Evolutionary conservation across 1,140 invertebrate species (phyloP), one percentile per base, ranked within the genome.

Genomic region (Marisa cornuarietis): DNA sequence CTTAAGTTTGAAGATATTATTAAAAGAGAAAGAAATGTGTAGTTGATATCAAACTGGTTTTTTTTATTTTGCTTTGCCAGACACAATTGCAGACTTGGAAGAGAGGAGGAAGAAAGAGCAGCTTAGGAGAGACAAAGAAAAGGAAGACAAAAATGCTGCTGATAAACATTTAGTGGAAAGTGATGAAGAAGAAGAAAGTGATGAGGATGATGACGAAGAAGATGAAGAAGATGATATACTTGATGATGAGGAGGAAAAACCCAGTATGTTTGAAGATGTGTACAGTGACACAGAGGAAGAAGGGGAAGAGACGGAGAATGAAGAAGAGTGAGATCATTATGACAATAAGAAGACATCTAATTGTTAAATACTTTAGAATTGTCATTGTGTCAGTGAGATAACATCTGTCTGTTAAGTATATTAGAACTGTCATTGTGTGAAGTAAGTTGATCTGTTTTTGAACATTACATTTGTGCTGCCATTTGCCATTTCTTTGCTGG

Each of bases 301-400:
- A 68, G 84, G 86, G 26, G 83, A 85, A 42, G 84, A 85, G 51
- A 79, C 79, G 14, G 80, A 22, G 79, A 71, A 86, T 16, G 85
- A 87, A 18, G 87, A 88, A 51, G 87, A 90, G 71, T 87, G 89
- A 76, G 88, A 91, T 80, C 90, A 88, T 79, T 14, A 58, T 58
- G 54, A 58, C 54, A 58, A 58, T 18, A 6, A 14, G 54, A 58
- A 6, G 0, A 58, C 54, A 58, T 58, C 16, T 58, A 58, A 58
- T 18, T 14, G 1, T 11, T 18, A 58, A 58, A 58, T 58, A 58
- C 54, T 58, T 58, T 58, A 58, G 31, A 42, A 4, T 6, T 42
- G 31, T 42, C 31, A 42, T 42, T 42, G 31, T 42, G 31, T 6
- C 31, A 42, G 6, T 42, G 2, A 42, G 31, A 42, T 42, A 42